Percentiles rank a stretch among this genome's conserved stretches.
These are phyloP conservation scores for Sebastes elongatus DNA, from an alignment of 2,797 vertebrate species.

Conservation along the genomic window DNA sequence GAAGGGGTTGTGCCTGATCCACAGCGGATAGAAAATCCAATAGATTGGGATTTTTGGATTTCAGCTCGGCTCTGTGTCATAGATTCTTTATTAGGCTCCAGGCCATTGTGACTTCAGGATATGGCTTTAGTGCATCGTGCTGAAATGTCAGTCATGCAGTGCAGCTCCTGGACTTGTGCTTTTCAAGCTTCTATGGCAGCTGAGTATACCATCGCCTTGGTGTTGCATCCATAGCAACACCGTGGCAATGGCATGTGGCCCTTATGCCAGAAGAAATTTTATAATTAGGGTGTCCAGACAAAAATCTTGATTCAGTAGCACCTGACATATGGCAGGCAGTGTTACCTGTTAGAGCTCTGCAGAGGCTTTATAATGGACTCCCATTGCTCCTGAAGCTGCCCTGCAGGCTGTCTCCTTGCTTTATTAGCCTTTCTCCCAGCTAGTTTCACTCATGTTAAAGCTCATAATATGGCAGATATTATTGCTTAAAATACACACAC, in stretches of 20 bases:
- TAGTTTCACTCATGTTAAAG: conserved; percentile 43
- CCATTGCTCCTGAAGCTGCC: conserved; percentile 64
- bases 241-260: conserved; percentile 68
- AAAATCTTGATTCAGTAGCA: conserved; percentile 68
- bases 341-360: conserved; percentile 75
- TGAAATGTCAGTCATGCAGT: conserved; percentile 61
- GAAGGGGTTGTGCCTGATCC: conserved; percentile 56
- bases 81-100: conserved; percentile 59
- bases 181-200: conserved; percentile 40
- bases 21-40: conserved; percentile 63
- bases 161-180: conserved; percentile 20
- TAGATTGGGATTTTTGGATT: conserved; percentile 65
- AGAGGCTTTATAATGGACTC: conserved; percentile 70
- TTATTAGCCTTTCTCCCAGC: conserved; percentile 57
- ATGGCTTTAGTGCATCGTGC: conserved; percentile 38
- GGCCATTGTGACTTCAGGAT: conserved; percentile 52
- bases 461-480: conserved; percentile 27
- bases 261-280: conserved; percentile 70
- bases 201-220: conserved; percentile 33
- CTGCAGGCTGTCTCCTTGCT: conserved; percentile 55
- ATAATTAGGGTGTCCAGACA: conserved; percentile 78
- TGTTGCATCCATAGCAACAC: conserved; percentile 62
- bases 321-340: conserved; percentile 72
- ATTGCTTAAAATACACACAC: conserved; percentile 13
- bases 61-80: conserved; percentile 40